Evolutionary conservation across 2,797 vertebrate genomes (phyloP).

Genomic region (Tarsius wallacei): DNA sequence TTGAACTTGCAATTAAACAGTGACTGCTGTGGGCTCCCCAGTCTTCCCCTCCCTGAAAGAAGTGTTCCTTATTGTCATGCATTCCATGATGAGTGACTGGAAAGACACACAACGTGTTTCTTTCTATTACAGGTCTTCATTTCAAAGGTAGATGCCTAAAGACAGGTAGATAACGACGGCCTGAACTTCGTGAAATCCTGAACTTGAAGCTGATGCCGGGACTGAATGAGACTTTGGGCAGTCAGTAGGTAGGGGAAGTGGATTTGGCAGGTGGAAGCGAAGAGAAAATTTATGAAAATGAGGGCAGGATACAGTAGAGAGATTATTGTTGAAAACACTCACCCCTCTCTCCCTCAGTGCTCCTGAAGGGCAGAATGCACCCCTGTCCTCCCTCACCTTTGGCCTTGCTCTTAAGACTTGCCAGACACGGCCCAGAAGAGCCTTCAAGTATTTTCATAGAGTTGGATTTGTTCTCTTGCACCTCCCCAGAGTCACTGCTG

Average conservation of each 20-base stretch:
- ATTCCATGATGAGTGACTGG: background rate
- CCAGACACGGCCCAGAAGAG: background rate
- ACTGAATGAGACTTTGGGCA: background rate
- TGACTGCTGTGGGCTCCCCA: background rate
- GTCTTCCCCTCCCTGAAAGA: background rate
- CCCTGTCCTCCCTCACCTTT: rapidly evolving
- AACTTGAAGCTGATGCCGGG: background rate
- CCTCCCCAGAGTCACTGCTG: background rate
- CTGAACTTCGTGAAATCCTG: background rate
- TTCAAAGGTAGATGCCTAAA: background rate
- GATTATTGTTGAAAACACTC: background rate
- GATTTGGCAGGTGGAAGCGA: background rate
- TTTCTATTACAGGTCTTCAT: background rate
- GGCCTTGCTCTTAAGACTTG: background rate
- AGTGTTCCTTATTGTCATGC: too few relatives aligned
- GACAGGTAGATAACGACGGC: background rate
- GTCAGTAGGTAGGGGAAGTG: background rate
- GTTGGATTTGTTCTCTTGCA: background rate
- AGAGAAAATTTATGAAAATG: background rate
- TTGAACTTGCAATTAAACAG: background rate
- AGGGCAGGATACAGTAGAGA: background rate
- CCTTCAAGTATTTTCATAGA: background rate
- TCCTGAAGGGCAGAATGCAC: background rate
- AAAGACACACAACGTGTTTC: background rate
- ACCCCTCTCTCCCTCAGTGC: background rate